A percentile compares a stretch with the other conserved stretches of the same genome.
phyloP scores from a whole-genome alignment of 2,888 invertebrate genomes.

The Drosophila limbata region DNA sequence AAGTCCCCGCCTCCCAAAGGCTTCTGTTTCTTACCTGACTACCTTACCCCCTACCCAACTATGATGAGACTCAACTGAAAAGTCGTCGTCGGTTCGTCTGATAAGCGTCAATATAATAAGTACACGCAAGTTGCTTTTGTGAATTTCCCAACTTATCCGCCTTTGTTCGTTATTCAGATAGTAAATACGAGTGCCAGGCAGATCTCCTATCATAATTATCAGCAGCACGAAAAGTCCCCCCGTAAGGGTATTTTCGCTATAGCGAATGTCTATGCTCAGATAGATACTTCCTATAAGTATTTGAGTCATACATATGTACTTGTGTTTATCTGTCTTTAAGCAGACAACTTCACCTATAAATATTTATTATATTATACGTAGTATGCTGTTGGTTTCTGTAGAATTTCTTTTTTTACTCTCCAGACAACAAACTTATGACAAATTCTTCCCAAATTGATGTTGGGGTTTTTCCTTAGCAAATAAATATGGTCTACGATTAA shows the following conservation, averaged over 20 bases:
- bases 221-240: slow-evolving; percentile 32
- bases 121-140: slow-evolving; percentile 39
- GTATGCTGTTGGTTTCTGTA: slow-evolving; percentile 2
- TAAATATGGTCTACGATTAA: background rate
- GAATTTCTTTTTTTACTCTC: background rate
- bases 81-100: slow-evolving; percentile 22
- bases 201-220: slow-evolving; percentile 23
- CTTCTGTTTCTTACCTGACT: background rate
- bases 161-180: slow-evolving; percentile 23
- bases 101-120: slow-evolving; percentile 36
- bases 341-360: background rate
- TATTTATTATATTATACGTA: too few species aligned
- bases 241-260: slow-evolving; percentile 12
- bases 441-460: background rate
- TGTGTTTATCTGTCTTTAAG: background rate
- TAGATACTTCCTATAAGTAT: slow-evolving; percentile 16
- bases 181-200: slow-evolving; percentile 4
- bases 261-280: slow-evolving; percentile 6
- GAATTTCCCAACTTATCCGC: slow-evolving; percentile 43
- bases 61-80: slow-evolving; percentile 1
- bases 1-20: slow-evolving; percentile 33
- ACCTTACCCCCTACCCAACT: background rate
- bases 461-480: background rate
- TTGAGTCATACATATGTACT: slow-evolving; percentile 32
- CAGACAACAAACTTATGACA: slow-evolving; percentile 7